Base-by-base conservation (phyloP, 2,797 vertebrate genomes). In the Sebastes iracundus region DNA sequence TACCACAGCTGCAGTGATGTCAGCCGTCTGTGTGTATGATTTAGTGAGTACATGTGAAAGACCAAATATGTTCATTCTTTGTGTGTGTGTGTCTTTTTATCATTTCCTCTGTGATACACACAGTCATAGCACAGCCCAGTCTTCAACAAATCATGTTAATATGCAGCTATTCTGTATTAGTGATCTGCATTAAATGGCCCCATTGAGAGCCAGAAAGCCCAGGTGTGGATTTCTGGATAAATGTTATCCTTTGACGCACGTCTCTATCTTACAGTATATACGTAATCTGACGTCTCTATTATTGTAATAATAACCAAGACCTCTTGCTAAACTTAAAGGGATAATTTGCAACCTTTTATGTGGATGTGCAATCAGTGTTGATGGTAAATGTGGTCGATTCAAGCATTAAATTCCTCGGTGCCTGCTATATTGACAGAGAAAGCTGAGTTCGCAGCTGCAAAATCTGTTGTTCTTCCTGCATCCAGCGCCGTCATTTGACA, bases 1-100 rank as follows among this genome's bases (percentile, higher is more conserved):
- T 67, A 78, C 78, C 82, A 72, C 90, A 94, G 82, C 93, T 92
- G 86, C 82, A 85, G 85, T 93, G 92, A 94, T 89, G 90, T 91
- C 91, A 92, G 82, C 38, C 67, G 8, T 70, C 65, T 75, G 66
- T 58, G 70, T 78, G 52, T 63, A 27, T 38, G 76, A 69, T 69
- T 56, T 69, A 69, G 74, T 87, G 81, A 65, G 77, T 79, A 60
- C 52, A 22, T 62, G 42, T 62, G 25, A 73, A 53, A 49, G 35
- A 35, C 14, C 25, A 23, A 65, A 73, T 62, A 18, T 67, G 83
- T 69, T 49, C 38, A 27, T 20, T 65, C 22, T 65, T 23, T 65
- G 9, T 46, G 38, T 27, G 22, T 63, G 22, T 64, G 27, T 60
- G 80, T 69, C 14, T 63, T 25, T 79, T 53, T 70, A 70, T 82